Base-by-base conservation (phyloP, 37 sponge, comb jelly and placozoan species). In the Spongilla lacustris region DNA sequence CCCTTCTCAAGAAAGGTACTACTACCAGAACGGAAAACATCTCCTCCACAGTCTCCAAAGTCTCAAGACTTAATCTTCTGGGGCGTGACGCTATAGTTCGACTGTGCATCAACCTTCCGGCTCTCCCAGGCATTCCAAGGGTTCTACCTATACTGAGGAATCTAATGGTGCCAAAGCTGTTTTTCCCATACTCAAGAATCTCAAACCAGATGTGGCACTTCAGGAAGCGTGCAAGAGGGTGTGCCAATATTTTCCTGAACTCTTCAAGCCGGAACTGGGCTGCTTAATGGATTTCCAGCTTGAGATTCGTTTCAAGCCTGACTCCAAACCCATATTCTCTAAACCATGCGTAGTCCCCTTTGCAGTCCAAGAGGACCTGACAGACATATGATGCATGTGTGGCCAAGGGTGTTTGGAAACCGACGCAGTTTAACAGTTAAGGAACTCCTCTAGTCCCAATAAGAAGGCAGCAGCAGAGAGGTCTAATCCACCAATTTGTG, bases 41-140 rank as follows among this genome's bases (percentile, higher is more conserved):
- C 58, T 58, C 58, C 58, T 58, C 11, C 58, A 58, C 19, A 13
- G 58, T 58, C 58, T 58, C 58, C 58, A 58, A 17, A 17, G 58
- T 17, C 58, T 58, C 58, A 58, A 58, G 58, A 58, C 58, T 58
- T 58, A 58, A 58, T 58, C 58, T 58, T 58, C 58, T 58, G 58
- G 58, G 58, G 58, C 58, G 58, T 58, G 58, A 58, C 58, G 58
- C 58, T 58, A 58, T 58, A 58, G 58, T 58, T 58, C 58, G 58
- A 58, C 58, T 58, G 58, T 58, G 58, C 58, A 58, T 58, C 19
- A 58, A 58, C 58, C 58, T 58, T 58, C 14, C 1, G 58, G 58
- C 58, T 58, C 58, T 58, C 58, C 58, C 11, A 17, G 58, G 58
- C 58, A 58, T 58, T 17, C 58, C 58, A 58, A 58, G 58, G 4